A percentile compares a stretch with the other conserved stretches of the same genome.
These are phyloP conservation scores for Nettapus auritus DNA, from an alignment of 2,113 vertebrate genomes.

Conservation along the genomic window DNA sequence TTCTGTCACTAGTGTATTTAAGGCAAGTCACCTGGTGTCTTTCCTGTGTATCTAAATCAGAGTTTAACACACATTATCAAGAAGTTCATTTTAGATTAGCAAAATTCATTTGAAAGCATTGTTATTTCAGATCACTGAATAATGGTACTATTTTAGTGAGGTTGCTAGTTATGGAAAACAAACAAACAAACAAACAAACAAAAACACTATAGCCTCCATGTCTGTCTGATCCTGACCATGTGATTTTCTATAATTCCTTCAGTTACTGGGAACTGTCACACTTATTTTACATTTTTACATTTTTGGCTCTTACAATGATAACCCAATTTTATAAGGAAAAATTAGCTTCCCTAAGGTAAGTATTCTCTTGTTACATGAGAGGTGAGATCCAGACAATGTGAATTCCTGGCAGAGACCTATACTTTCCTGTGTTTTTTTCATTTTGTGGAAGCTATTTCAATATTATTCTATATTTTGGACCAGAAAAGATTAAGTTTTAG, in stretches of 20 bases:
- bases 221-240: slow-evolving; percentile 28
- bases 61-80: not conserved
- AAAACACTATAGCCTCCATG: not conserved
- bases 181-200: too few relatives aligned
- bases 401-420: slow-evolving; percentile 54
- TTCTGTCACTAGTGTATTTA: not conserved
- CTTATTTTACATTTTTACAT: slow-evolving; percentile 60
- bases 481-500: slow-evolving; percentile 21
- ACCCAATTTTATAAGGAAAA: slow-evolving; percentile 61
- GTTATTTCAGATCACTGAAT: not conserved
- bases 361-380: slow-evolving; percentile 59
- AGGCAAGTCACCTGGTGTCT: not conserved
- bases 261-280: slow-evolving; percentile 50
- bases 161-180: not conserved
- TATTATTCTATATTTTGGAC: slow-evolving; percentile 54
- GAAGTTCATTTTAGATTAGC: not conserved
- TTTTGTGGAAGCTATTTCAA: slow-evolving; percentile 38
- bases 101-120: not conserved
- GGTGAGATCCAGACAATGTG: slow-evolving; percentile 68
- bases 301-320: slow-evolving; percentile 61
- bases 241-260: slow-evolving; percentile 2
- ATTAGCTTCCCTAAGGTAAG: slow-evolving; percentile 61
- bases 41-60: not conserved
- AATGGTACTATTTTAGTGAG: not conserved
- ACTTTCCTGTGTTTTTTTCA: slow-evolving; percentile 53